These are phyloP conservation scores for Xanthia icteritia DNA, from an alignment of 2,888 invertebrate genomes.

Conservation along the genomic window DNA sequence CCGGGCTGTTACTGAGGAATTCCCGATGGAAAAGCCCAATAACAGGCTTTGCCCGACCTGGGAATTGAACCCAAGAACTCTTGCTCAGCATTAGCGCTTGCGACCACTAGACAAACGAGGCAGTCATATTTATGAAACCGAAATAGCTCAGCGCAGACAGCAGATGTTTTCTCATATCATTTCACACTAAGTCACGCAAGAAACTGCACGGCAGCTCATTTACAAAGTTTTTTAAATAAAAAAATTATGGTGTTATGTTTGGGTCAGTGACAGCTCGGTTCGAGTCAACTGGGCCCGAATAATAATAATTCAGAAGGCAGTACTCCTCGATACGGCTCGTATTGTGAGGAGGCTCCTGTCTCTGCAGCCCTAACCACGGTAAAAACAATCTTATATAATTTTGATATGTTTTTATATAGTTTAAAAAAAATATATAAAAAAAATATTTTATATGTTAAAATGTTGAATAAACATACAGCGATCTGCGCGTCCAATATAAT, in stretches of 20 bases:
- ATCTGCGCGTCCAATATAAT: too few relatives aligned
- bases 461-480: too few relatives aligned
- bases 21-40: not conserved
- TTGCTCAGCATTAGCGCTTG: not conserved
- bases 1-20: not conserved
- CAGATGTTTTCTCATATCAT: not conserved
- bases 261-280: too few relatives aligned
- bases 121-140: not conserved
- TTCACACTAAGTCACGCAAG: not conserved
- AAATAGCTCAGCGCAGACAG: not conserved
- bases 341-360: too few relatives aligned
- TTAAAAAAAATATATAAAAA: too few relatives aligned
- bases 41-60: not conserved
- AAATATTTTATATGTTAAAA: too few relatives aligned
- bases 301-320: too few relatives aligned
- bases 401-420: too few relatives aligned
- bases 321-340: too few relatives aligned
- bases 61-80: not conserved
- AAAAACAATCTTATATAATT: too few relatives aligned
- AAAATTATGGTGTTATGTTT: not conserved
- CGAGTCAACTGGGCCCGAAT: too few relatives aligned
- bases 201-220: not conserved
- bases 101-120: not conserved
- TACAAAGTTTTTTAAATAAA: not conserved
- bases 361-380: too few relatives aligned